A percentile compares a stretch with the other conserved stretches of the same genome.
phyloP scores from a whole-genome alignment of 2,113 vertebrate genomes.

The Sturnus vulgaris region DNA sequence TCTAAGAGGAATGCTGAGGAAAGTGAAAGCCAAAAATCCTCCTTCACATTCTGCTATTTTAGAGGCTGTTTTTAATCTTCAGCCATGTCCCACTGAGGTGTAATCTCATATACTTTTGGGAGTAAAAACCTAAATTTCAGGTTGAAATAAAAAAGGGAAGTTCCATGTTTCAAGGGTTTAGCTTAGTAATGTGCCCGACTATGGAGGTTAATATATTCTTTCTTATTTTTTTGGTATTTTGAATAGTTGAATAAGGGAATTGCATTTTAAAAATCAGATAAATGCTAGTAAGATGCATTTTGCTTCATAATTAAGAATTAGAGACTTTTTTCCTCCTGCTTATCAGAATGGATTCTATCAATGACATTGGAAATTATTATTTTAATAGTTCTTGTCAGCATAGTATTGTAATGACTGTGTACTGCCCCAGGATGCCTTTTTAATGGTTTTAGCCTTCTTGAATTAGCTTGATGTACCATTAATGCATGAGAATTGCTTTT shows the following conservation, averaged over 20 bases:
- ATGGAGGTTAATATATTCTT: neutral
- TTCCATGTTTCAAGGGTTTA: neutral
- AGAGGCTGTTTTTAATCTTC: neutral
- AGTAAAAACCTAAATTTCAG: neutral
- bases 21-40: neutral
- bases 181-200: fast-evolving
- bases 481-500: constrained; percentile 72
- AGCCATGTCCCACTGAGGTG: neutral
- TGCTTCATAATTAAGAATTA: neutral
- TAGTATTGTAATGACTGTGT: constrained; percentile 31
- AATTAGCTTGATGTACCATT: constrained; percentile 74
- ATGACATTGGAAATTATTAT: constrained; percentile 69
- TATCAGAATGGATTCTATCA: constrained; percentile 64
- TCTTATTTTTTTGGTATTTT: neutral
- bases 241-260: neutral
- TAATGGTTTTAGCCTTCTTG: constrained; percentile 69
- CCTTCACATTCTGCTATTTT: neutral
- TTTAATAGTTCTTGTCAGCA: constrained; percentile 63
- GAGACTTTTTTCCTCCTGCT: neutral
- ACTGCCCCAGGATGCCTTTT: constrained; percentile 73
- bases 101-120: neutral
- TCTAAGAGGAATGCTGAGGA: neutral
- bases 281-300: neutral
- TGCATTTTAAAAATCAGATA: neutral
- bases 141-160: neutral